Conservation (phyloP, 2,113 vertebrate species). For the Onychostruthus taczanowskii region DNA sequence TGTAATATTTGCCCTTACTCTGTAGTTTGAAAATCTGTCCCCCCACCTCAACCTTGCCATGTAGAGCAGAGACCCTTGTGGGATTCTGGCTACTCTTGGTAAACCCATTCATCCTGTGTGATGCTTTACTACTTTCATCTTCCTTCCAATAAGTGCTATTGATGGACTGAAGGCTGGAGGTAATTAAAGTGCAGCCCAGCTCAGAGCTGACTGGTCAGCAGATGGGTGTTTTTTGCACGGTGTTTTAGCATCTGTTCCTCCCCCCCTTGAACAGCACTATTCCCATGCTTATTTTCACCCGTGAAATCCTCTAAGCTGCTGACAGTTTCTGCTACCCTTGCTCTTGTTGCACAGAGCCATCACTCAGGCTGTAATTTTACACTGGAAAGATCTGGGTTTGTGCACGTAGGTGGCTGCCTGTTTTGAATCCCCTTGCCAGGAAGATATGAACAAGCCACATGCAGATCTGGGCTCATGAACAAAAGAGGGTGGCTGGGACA, state of each 20-base stretch:
- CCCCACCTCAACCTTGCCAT: neutral
- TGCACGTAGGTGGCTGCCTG: neutral
- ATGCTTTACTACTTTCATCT: neutral
- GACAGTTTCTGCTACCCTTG: neutral
- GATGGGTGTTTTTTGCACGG: rapidly evolving
- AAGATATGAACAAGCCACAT: neutral
- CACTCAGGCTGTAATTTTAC: neutral
- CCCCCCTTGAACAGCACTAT: neutral
- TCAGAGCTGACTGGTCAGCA: neutral
- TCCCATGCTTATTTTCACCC: neutral
- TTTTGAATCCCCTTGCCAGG: conserved; percentile 26
- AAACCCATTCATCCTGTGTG: neutral
- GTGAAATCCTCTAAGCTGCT: neutral
- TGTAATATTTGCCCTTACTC: conserved; percentile 35
- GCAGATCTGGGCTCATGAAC: neutral
- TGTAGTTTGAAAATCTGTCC: neutral
- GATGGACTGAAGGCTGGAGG: neutral
- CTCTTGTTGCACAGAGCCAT: neutral
- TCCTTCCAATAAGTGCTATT: neutral
- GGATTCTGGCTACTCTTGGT: neutral
- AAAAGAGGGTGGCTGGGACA: neutral
- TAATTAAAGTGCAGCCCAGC: neutral
- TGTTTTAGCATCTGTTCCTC: neutral
- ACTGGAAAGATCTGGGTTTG: neutral
- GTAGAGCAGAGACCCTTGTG: neutral